A percentile compares a stretch with the other conserved stretches of the same genome.
These are phyloP conservation scores for human DNA, from an alignment of 2,113 vertebrate species.

Conservation along the genomic window DNA sequence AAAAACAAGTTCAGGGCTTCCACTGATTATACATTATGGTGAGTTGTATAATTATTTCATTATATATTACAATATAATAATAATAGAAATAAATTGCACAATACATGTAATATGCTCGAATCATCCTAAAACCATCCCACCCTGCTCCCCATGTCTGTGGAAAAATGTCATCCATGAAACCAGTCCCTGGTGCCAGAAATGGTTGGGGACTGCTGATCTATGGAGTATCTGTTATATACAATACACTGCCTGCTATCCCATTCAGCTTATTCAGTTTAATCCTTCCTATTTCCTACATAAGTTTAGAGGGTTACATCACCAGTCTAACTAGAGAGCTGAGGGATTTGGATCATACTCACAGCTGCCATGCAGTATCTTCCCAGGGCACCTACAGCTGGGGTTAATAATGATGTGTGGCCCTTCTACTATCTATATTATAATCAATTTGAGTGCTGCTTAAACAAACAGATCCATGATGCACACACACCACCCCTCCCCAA, in stretches of 20 bases:
- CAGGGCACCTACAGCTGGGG: not conserved
- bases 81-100: no score
- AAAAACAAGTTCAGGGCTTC: no score
- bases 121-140: no score
- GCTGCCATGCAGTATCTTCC: fast-evolving
- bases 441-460: not conserved
- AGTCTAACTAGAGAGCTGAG: not conserved
- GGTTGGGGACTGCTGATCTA: no score
- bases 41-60: no score
- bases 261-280: not conserved
- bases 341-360: not conserved
- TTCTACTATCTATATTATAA: not conserved
- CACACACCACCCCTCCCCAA: not conserved
- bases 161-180: no score
- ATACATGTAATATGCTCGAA: no score
- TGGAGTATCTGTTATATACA: not conserved
- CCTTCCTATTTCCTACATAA: not conserved
- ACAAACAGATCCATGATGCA: not conserved
- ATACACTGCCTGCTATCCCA: not conserved
- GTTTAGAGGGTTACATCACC: not conserved
- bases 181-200: no score
- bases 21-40: no score
- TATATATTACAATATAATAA: no score
- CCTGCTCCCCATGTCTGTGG: no score
- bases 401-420: not conserved